Evolutionary conservation across 2,113 vertebrate genomes (phyloP).

Genomic region (Clarias magur): DNA sequence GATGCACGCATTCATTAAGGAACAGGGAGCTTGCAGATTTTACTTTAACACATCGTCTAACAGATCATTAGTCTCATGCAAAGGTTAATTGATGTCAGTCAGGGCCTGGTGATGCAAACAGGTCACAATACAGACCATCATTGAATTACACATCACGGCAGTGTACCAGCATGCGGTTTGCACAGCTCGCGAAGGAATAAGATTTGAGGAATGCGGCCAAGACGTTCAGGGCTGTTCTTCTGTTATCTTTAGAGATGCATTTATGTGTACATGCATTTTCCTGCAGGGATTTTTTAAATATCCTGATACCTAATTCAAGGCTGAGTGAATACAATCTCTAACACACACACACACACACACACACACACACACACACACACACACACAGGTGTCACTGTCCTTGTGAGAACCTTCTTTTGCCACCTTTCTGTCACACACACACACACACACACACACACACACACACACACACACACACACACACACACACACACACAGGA

Average conservation of each 20-base stretch:
- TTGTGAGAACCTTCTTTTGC: not conserved
- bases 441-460: not conserved
- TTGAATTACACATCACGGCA: slow-evolving; percentile 67
- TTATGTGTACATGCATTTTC: slow-evolving; percentile 45
- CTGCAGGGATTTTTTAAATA: slow-evolving; percentile 53
- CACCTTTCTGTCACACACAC: not conserved
- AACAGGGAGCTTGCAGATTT: slow-evolving; percentile 5
- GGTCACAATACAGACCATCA: slow-evolving; percentile 54
- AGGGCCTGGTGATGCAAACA: slow-evolving; percentile 32
- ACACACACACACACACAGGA: slow-evolving; percentile 9
- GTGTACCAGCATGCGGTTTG: slow-evolving; percentile 65
- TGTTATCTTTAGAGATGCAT: slow-evolving; percentile 54
- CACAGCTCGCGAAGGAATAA: slow-evolving; percentile 32
- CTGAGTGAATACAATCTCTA: slow-evolving; percentile 32
- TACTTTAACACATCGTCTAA: not conserved
- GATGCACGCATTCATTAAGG: slow-evolving; percentile 16
- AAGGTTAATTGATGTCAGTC: slow-evolving; percentile 43
- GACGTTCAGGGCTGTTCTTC: slow-evolving; percentile 52
- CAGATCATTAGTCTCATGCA: slow-evolving; percentile 2
- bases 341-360: not conserved
- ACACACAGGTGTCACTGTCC: not conserved
- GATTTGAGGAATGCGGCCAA: slow-evolving; percentile 48
- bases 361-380: not conserved
- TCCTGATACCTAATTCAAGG: slow-evolving; percentile 32
- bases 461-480: not conserved